Evolutionary conservation across 2,797 vertebrate species (phyloP).

Genomic region (Pteropus rufus): DNA sequence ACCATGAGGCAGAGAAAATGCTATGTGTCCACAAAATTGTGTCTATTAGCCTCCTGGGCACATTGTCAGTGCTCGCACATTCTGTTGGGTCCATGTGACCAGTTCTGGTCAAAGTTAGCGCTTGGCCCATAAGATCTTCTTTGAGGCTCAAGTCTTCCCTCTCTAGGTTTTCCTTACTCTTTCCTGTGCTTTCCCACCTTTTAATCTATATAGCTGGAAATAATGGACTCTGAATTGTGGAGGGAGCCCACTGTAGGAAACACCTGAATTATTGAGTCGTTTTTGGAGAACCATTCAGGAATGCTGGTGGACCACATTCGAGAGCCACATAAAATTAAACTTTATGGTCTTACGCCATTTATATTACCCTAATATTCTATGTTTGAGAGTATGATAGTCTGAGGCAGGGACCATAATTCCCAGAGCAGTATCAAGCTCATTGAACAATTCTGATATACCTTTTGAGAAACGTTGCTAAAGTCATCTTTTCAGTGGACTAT

Average conservation of each 20-base stretch:
- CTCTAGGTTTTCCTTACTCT: background rate
- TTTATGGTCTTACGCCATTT: background rate
- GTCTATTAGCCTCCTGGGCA: background rate
- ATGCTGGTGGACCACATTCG: background rate
- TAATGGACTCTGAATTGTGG: background rate
- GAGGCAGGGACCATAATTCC: background rate
- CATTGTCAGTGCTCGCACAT: background rate
- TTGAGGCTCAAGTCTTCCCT: background rate
- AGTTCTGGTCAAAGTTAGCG: background rate
- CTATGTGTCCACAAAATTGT: background rate
- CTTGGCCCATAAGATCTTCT: background rate
- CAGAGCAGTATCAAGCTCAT: background rate
- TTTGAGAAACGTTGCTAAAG: background rate
- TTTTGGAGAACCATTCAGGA: background rate
- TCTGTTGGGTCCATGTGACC: background rate
- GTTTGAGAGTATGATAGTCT: background rate
- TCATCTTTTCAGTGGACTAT: background rate
- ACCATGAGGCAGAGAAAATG: slow-evolving; percentile 28
- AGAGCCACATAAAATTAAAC: background rate
- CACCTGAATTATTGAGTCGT: background rate
- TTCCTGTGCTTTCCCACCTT: background rate
- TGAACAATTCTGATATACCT: background rate
- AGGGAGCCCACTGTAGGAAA: background rate
- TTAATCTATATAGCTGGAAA: background rate
- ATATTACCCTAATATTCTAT: background rate